Evolutionary conservation across 30 jellyfish, hydroid and myxozoan species (phyloP).

Genomic region (Aurelia sp.): DNA sequence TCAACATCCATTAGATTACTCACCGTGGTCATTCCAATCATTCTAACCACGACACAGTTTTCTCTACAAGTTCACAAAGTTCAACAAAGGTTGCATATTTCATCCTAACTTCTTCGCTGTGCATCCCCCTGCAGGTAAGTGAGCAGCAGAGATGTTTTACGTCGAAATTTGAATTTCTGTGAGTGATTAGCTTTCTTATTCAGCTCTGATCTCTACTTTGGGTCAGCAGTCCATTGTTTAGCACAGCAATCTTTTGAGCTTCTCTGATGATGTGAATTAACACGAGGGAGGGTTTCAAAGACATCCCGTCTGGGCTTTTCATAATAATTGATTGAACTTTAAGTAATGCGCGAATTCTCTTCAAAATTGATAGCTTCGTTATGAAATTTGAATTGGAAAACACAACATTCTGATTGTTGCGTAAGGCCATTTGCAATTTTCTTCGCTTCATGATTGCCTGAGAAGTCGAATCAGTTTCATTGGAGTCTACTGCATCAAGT

Average conservation of each 20-base stretch:
- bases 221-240: background rate
- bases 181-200: background rate
- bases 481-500: no score
- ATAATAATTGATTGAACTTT: no score
- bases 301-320: conserved; percentile 2
- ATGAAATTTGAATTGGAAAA: no score
- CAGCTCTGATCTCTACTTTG: background rate
- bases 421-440: no score
- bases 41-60: no score
- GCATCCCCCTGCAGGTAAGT: background rate
- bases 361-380: background rate
- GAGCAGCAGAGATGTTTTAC: background rate
- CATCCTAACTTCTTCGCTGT: background rate
- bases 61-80: no score
- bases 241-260: background rate
- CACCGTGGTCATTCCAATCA: no score
- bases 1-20: no score
- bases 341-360: background rate
- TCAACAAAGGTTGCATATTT: background rate
- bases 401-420: no score
- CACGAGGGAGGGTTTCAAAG: background rate
- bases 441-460: no score
- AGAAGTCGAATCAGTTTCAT: no score
- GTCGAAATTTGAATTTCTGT: background rate
- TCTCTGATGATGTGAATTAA: background rate